Percentiles rank a stretch among this genome's conserved stretches.
Evolutionary conservation across 2,797 vertebrate species (phyloP).

Genomic region (Anomalospiza imberbis): DNA sequence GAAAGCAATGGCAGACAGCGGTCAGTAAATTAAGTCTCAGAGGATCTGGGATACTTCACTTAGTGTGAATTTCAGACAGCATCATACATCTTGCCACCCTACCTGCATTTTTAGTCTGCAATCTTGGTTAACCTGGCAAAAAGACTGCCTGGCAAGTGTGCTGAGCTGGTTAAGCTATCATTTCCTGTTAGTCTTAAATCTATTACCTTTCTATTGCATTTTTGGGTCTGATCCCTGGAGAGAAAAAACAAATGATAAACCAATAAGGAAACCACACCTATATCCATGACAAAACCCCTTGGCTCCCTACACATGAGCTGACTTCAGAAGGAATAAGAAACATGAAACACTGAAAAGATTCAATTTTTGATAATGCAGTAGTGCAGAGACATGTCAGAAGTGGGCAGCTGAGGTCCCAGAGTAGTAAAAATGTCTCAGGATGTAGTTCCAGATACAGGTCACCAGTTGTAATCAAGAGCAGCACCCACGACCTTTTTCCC

Average conservation of each 20-base stretch:
- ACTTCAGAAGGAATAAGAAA: neutral
- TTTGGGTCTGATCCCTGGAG: neutral
- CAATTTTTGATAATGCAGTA: neutral
- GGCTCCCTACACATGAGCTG: neutral
- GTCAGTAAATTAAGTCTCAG: conserved; percentile 32
- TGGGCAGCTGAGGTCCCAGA: neutral
- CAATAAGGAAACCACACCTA: neutral
- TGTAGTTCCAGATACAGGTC: neutral
- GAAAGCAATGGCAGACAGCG: neutral
- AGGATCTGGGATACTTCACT: neutral
- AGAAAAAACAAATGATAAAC: neutral
- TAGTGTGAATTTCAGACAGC: neutral
- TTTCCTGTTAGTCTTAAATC: neutral
- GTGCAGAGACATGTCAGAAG: neutral
- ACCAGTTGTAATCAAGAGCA: neutral
- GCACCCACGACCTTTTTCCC: neutral
- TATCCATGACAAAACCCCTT: neutral
- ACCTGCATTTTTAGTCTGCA: neutral
- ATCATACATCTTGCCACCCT: neutral
- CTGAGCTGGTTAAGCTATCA: neutral
- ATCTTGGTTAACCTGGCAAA: neutral
- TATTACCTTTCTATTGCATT: neutral
- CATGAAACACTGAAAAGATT: neutral
- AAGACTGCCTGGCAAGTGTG: neutral
- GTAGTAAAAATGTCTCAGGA: neutral